A percentile compares a stretch with the other conserved stretches of the same genome.
Conservation (phyloP, 2,797 vertebrate genomes). For the Danio kyathit region DNA sequence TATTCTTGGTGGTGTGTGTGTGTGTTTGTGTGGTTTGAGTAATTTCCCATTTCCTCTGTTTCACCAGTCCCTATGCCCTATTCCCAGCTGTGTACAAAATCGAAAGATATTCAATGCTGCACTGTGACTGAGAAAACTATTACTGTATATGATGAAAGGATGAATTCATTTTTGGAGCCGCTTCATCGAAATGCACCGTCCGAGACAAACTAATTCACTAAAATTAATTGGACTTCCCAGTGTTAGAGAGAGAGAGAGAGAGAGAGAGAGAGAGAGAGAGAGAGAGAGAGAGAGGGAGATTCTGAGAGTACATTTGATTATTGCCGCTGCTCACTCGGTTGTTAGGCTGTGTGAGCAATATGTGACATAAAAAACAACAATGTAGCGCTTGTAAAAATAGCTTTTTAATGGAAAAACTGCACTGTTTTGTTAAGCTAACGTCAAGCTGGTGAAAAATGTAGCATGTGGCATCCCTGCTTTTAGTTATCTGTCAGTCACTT, state of each 20-base stretch:
- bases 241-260: not conserved
- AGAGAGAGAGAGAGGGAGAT: constrained; percentile 1
- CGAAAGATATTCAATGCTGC: no score
- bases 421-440: not conserved
- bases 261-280: not conserved
- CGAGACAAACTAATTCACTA: not conserved
- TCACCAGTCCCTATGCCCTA: no score
- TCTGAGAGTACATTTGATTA: constrained; percentile 23
- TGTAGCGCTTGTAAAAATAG: constrained; percentile 10
- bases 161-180: not conserved
- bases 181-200: constrained; percentile 8
- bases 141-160: not conserved
- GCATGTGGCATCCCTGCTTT: not conserved
- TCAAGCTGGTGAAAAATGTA: not conserved
- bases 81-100: no score
- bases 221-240: constrained; percentile 21
- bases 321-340: not conserved
- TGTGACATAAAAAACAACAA: constrained; percentile 24
- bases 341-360: constrained; percentile 6
- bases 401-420: constrained; percentile 21
- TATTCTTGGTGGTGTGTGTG: no score
- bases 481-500: constrained; percentile 15
- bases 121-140: not conserved
- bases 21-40: no score
- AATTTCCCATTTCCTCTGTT: no score